Evolutionary conservation across 2,888 invertebrate genomes (phyloP), one percentile per base, ranked within the genome.

Genomic region (Ormia ochracea): DNA sequence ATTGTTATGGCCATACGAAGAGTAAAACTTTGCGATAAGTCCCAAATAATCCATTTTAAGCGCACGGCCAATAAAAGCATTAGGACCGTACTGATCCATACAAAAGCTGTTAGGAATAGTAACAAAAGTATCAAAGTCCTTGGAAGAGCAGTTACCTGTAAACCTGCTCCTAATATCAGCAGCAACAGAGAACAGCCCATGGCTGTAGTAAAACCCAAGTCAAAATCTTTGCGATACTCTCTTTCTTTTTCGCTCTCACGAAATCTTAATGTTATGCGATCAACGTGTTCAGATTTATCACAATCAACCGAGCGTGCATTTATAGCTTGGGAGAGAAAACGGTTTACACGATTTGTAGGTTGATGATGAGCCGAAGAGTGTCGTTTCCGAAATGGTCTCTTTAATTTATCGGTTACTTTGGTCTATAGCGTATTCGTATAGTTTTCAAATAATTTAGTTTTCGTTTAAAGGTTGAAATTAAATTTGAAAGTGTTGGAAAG

Each of bases 301-400:
- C 96, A 92, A 88, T 97, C 96, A 78, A 97, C 96, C 86, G 96
- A 96, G 82, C 97, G 92, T 33, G 96, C 96, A 88, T 96, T 96
- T 84, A 97, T 96, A 31, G 96, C 96, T 90, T 96, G 96, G 78
- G 96, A 95, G 85, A 97, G 92, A 90, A 95, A 96, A 89, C 96
- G 96, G 91, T 97, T 97, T 75, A 97, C 96, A 83, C 97, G 93
- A 90, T 96, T 97, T 38, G 95, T 95, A 36, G 96, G 96, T 90
- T 96, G 96, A 90, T 96, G 95, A 90, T 95, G 95, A 82, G 95
- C 94, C 88, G 94, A 94, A 83, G 95, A 95, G 90, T 95, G 95
- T 84, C 96, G 93, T 91, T 96, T 96, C 90, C 96, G 95, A 90
- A 96, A 93, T 65, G 96, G 96, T 87, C 96, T 92, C 91, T 96